Percentiles rank a stretch among this genome's conserved stretches.
Conservation (phyloP, 2,797 vertebrate genomes). For the Chelonia mydas region DNA sequence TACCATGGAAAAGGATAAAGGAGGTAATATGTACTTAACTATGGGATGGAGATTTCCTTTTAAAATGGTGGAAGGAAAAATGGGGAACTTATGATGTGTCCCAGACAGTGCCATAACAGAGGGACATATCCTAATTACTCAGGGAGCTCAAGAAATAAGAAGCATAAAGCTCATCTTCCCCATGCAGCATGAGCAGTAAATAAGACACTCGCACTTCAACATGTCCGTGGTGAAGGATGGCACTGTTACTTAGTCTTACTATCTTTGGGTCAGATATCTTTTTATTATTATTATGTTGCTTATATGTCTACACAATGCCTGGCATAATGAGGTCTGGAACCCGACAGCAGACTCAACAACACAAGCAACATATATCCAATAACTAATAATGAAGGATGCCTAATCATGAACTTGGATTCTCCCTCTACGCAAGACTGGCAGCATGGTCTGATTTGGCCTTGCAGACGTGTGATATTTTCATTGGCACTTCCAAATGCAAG, state of each 20-base stretch:
- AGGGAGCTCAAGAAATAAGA: slow-evolving; percentile 48
- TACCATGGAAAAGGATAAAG: background rate
- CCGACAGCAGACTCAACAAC: slow-evolving; percentile 27
- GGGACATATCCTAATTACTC: slow-evolving; percentile 52
- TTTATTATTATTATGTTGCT: background rate
- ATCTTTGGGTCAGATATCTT: slow-evolving; percentile 18
- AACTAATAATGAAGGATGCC: background rate
- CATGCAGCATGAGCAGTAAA: slow-evolving; percentile 18
- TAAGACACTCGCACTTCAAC: slow-evolving; percentile 55
- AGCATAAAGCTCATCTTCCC: slow-evolving; percentile 58
- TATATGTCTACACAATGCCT: slow-evolving; percentile 13
- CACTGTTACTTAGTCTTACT: slow-evolving; percentile 19
- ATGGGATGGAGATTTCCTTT: slow-evolving; percentile 6
- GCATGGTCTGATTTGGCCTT: background rate
- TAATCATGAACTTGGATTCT: background rate
- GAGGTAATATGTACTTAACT: slow-evolving; percentile 24
- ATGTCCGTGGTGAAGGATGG: slow-evolving; percentile 52
- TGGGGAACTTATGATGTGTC: slow-evolving; percentile 48
- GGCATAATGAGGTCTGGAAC: background rate
- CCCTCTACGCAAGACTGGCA: background rate
- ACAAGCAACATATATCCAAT: background rate
- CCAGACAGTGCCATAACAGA: slow-evolving; percentile 43
- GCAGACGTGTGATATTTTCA: slow-evolving; percentile 26
- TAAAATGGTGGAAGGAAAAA: slow-evolving; percentile 59
- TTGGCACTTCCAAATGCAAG: background rate